Conservation (phyloP, 2,888 invertebrate species). For the Pseudolycoriella hygida region DNA sequence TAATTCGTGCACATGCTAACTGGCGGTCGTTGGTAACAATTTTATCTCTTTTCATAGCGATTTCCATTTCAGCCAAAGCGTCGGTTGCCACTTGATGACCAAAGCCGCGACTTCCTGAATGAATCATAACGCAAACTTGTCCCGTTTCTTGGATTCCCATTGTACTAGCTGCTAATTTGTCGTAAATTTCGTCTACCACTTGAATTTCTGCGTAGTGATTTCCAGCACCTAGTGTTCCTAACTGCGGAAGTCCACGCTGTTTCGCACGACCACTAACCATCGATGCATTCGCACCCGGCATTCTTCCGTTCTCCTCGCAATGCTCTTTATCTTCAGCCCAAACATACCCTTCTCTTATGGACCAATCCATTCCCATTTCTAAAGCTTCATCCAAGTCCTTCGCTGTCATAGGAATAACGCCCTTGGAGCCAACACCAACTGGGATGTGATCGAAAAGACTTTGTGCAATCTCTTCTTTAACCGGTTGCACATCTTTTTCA, state of each 20-base stretch:
- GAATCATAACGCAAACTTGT: constrained; percentile 95
- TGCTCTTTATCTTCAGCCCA: constrained; percentile 99
- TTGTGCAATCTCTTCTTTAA: constrained; percentile 89
- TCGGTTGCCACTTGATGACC: constrained; percentile 93
- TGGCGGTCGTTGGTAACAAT: constrained; percentile 96
- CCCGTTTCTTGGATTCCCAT: constrained; percentile 95
- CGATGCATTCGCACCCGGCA: constrained; percentile 95
- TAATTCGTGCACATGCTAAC: constrained; percentile 89
- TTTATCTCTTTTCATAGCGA: constrained; percentile 96
- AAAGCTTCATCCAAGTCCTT: constrained; percentile 90
- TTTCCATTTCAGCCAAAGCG: constrained; percentile 96
- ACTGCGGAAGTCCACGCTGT: constrained; percentile 90
- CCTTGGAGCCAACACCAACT: constrained; percentile 97
- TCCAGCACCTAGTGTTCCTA: constrained; percentile 94
- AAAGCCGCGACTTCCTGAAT: constrained; percentile 95
- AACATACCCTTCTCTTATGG: constrained; percentile 89
- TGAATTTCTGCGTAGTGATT: constrained; percentile 99
- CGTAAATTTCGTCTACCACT: constrained; percentile 95
- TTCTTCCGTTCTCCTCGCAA: constrained; percentile 98
- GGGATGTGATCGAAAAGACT: constrained; percentile 98
- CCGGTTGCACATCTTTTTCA: constrained; percentile 82
- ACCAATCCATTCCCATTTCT: constrained; percentile 99
- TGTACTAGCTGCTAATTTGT: constrained; percentile 90
- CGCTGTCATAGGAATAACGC: constrained; percentile 97
- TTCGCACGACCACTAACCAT: constrained; percentile 92